Percentiles rank a stretch among this genome's conserved stretches.
Evolutionary conservation across 1,140 invertebrate genomes (phyloP).

Genomic region (Drosophila leontia): DNA sequence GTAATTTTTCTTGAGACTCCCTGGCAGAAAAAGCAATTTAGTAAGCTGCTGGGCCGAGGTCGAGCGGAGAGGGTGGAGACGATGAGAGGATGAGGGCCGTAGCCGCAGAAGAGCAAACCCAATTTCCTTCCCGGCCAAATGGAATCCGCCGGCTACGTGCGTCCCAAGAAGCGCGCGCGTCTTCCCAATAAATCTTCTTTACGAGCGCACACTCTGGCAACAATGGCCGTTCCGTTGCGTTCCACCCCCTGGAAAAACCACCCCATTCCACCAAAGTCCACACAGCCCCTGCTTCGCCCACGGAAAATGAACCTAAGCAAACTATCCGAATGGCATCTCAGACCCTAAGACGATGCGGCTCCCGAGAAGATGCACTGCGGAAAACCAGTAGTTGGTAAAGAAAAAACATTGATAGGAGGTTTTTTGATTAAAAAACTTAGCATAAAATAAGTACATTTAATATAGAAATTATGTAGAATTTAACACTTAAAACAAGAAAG

Average conservation of each 20-base stretch:
- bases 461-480: too few relatives aligned
- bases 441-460: not conserved
- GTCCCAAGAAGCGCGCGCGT: slow-evolving; percentile 81
- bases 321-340: slow-evolving; percentile 83
- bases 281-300: slow-evolving; percentile 18
- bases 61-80: slow-evolving; percentile 10
- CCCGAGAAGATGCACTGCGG: slow-evolving; percentile 38
- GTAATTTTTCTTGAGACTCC: slow-evolving; percentile 75
- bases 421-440: too few relatives aligned
- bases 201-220: slow-evolving; percentile 85
- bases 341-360: slow-evolving; percentile 60
- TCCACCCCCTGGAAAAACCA: slow-evolving; percentile 25
- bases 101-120: slow-evolving; percentile 70
- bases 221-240: slow-evolving; percentile 71
- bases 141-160: slow-evolving; percentile 72
- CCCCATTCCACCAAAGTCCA: slow-evolving; percentile 5
- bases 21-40: slow-evolving; percentile 77
- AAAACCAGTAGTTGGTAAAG: not conserved
- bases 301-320: slow-evolving; percentile 85
- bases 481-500: too few relatives aligned
- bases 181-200: slow-evolving; percentile 85
- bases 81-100: slow-evolving; percentile 17
- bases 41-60: slow-evolving; percentile 70
- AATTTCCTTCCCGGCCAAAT: slow-evolving; percentile 77
- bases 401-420: not conserved